Conservation (phyloP, 2,113 vertebrate species). For the Mus musculus region GRCm39 chr5:117628001-117628500, state of each 20-base stretch:
- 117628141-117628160: not conserved
- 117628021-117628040: not conserved
- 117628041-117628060: constrained; percentile 17
- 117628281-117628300: not conserved
- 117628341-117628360: no score
- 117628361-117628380: not conserved
- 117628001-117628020: not conserved
- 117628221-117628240: not conserved
- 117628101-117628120: not conserved
- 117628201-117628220: not conserved
- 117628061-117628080: not conserved
- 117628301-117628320: not conserved
- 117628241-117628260: not conserved
- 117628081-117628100: not conserved
- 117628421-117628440: not conserved
- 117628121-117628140: not conserved
- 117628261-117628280: not conserved
- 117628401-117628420: not conserved
- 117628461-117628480: not conserved
- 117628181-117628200: not conserved
- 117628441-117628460: not conserved
- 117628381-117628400: not conserved
- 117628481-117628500: not conserved
- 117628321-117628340: not conserved
- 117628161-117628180: not conserved